phyloP scores from a whole-genome alignment of 2,113 vertebrate genomes.

The Halcyon senegalensis region DNA sequence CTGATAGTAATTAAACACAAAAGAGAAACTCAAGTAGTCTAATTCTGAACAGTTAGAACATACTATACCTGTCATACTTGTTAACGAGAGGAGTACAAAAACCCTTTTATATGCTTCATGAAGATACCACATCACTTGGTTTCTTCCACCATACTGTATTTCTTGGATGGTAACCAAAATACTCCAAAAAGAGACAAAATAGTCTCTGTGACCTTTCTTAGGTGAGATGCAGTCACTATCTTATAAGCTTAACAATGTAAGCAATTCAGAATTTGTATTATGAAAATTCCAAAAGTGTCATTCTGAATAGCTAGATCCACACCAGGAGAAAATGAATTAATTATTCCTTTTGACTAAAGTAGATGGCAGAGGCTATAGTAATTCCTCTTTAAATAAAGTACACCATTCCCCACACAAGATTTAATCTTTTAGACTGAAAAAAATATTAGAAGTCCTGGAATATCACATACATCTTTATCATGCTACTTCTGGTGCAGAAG shows the following conservation, averaged over 20 bases:
- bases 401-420: not conserved
- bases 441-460: not conserved
- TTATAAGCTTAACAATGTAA: not conserved
- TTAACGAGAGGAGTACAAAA: not conserved
- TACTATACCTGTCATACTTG: not conserved
- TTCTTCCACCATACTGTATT: not conserved
- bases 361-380: conserved; percentile 1
- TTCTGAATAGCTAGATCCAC: not conserved
- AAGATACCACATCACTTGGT: not conserved
- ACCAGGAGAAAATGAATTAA: not conserved
- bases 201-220: not conserved
- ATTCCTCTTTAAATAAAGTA: conserved; percentile 46
- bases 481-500: not conserved
- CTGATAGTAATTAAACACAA: not conserved
- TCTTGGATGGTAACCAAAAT: not conserved
- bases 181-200: not conserved
- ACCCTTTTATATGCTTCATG: not conserved
- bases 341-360: conserved; percentile 18
- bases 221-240: not conserved
- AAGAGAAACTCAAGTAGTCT: not conserved
- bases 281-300: not conserved
- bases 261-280: not conserved
- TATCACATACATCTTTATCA: not conserved
- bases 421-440: conserved; percentile 29
- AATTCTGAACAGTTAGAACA: not conserved